Conservation (phyloP, 2,797 vertebrate species). For the Takifugu rubripes region DNA sequence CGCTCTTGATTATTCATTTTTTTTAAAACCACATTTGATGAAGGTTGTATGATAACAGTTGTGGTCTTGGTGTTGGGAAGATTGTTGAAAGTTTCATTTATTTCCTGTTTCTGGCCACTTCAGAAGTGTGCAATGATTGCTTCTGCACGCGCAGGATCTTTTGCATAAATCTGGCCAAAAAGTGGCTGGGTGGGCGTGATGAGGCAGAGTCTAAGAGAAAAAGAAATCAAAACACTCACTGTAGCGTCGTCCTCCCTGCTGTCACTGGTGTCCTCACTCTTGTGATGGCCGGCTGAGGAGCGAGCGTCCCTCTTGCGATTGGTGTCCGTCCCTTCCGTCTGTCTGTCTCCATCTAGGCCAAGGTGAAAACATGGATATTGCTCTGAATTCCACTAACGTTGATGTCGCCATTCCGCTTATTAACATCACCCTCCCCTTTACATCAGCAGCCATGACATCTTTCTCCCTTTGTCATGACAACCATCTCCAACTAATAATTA, state of each 20-base stretch:
- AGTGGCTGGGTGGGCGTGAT: not conserved
- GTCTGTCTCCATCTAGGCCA: conserved; percentile 85
- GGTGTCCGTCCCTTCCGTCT: conserved; percentile 79
- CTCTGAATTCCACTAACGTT: conserved; percentile 25
- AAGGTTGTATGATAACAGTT: no score
- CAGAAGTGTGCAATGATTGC: conserved; percentile 13
- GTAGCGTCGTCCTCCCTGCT: conserved; percentile 85
- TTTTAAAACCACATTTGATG: no score
- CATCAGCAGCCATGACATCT: conserved; percentile 36
- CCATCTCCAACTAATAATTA: conserved; percentile 20
- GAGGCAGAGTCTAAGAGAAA: conserved; percentile 1
- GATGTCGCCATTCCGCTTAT: not conserved
- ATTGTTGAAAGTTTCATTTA: no score
- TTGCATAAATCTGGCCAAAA: conserved; percentile 20
- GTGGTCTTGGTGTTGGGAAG: no score
- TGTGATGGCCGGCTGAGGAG: conserved; percentile 65
- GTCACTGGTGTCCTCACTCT: conserved; percentile 84
- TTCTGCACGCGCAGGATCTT: conserved; percentile 6
- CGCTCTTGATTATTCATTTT: no score
- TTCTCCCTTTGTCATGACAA: conserved; percentile 17
- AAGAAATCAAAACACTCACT: conserved; percentile 67
- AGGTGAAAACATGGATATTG: conserved; percentile 39
- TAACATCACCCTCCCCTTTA: conserved; percentile 17
- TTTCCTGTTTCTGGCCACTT: no score
- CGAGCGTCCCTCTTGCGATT: conserved; percentile 69